Percentiles rank a stretch among this genome's conserved stretches.
Evolutionary conservation across 2,888 invertebrate genomes (phyloP).

Genomic region (Lycophotia porphyrea): DNA sequence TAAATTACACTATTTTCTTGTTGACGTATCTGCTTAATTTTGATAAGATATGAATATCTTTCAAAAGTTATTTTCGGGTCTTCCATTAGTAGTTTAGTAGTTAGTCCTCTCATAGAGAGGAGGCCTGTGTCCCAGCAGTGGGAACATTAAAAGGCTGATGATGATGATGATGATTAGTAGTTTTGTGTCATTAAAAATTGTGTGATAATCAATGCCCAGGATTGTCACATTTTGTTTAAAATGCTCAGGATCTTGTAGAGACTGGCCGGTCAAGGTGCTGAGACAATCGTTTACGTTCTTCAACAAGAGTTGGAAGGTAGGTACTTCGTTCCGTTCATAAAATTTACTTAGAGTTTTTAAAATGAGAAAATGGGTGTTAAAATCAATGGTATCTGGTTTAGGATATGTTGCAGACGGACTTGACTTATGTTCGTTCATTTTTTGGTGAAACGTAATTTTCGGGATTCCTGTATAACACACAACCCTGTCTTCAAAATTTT

Average conservation of each 20-base stretch:
- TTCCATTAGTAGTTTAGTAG: conserved; percentile 72
- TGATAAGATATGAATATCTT: conserved; percentile 73
- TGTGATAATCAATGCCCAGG: conserved; percentile 69
- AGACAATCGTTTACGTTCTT: conserved; percentile 13
- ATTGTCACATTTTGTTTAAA: conserved; percentile 58
- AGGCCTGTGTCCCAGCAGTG: too few species aligned
- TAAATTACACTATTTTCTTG: conserved; percentile 61
- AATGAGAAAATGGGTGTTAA: conserved; percentile 62
- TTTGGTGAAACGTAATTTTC: conserved; percentile 41
- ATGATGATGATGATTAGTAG: too few species aligned
- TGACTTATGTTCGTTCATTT: conserved; percentile 31
- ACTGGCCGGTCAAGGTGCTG: too few species aligned
- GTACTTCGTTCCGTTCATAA: conserved; percentile 46
- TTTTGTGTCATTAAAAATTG: conserved; percentile 55
- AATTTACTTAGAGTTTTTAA: conserved; percentile 59
- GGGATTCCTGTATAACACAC: conserved; percentile 69
- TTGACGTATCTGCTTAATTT: conserved; percentile 69
- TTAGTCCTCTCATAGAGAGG: too few species aligned
- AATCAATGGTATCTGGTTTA: conserved; percentile 50
- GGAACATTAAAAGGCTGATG: too few species aligned
- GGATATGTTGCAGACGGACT: conserved; percentile 16
- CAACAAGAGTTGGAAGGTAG: conserved; percentile 56
- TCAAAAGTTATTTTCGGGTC: conserved; percentile 75
- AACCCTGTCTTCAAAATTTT: conserved; percentile 66
- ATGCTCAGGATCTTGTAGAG: conserved; percentile 10